Conservation (phyloP, 1,140 invertebrate genomes). For the Rhyzopertha dominica region DNA sequence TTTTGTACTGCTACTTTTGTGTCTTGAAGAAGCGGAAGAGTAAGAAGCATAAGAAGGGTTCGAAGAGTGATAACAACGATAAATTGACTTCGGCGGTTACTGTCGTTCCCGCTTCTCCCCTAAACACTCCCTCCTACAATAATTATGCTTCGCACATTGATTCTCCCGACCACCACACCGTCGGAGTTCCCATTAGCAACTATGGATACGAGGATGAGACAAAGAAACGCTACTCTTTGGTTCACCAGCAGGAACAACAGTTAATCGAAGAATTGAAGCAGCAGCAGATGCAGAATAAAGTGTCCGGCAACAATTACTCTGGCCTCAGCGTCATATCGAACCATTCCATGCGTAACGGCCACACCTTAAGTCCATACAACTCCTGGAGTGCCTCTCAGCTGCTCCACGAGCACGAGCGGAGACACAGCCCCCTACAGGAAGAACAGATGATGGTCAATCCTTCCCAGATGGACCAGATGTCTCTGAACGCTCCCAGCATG, state of each 20-base stretch:
- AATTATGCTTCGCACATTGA: constrained; percentile 29
- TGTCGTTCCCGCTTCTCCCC: constrained; percentile 40
- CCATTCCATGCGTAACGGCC: constrained; percentile 43
- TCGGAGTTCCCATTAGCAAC: constrained; percentile 43
- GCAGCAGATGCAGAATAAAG: constrained; percentile 34
- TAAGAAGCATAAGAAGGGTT: constrained; percentile 31
- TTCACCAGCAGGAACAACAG: constrained; percentile 46
- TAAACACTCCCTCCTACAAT: constrained; percentile 29
- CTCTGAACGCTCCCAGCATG: constrained; percentile 36
- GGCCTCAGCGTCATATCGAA: constrained; percentile 44
- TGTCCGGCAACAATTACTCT: constrained; percentile 32
- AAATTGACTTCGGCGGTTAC: constrained; percentile 42
- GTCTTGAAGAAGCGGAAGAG: constrained; percentile 37
- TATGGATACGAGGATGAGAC: constrained; percentile 44
- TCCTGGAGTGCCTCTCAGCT: constrained; percentile 57
- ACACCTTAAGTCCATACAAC: constrained; percentile 51
- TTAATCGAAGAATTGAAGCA: constrained; percentile 45
- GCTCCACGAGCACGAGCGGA: constrained; percentile 55
- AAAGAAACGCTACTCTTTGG: constrained; percentile 50
- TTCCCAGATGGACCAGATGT: constrained; percentile 40
- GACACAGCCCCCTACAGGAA: constrained; percentile 48
- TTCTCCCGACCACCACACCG: constrained; percentile 41
- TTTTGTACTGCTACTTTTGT: constrained; percentile 49
- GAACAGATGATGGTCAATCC: constrained; percentile 30
- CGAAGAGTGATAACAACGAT: constrained; percentile 33